A percentile compares a stretch with the other conserved stretches of the same genome.
Evolutionary conservation across 2,113 vertebrate genomes (phyloP).

Genomic region (Suncus etruscus): DNA sequence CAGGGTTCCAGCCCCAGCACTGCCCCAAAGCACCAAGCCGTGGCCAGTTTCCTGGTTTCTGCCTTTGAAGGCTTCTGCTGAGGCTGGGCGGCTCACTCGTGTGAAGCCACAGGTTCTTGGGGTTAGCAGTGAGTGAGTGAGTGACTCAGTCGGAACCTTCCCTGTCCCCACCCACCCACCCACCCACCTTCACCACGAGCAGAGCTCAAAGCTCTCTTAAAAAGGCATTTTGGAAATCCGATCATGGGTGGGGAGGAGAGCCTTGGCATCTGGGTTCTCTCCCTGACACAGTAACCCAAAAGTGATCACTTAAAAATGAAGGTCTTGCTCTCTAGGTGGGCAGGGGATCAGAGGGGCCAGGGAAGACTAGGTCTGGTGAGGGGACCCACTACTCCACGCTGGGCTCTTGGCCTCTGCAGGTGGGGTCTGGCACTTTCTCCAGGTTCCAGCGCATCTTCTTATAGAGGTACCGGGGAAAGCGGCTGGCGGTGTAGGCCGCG

Average conservation of each 20-base stretch:
- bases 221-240: constrained; percentile 4
- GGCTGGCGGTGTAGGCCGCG: constrained; percentile 85
- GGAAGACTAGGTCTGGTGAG: constrained; percentile 1
- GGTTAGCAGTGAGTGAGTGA: too few species aligned
- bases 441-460: constrained; percentile 95
- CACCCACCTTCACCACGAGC: too few species aligned
- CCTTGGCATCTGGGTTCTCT: background rate
- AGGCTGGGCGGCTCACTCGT: background rate
- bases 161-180: too few species aligned
- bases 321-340: background rate
- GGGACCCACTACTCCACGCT: constrained; percentile 89
- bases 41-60: background rate
- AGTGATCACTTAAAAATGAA: too few species aligned
- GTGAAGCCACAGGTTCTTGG: constrained; percentile 14
- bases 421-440: constrained; percentile 66
- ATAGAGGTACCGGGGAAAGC: constrained; percentile 83
- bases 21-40: background rate
- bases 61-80: background rate
- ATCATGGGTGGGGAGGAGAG: background rate
- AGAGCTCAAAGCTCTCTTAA: too few species aligned
- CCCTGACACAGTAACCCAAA: background rate
- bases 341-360: background rate
- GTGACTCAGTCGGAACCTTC: too few species aligned
- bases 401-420: constrained; percentile 35
- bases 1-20: too few species aligned